Conservation (phyloP, 2,888 invertebrate genomes). For the Phortica okadai region DNA sequence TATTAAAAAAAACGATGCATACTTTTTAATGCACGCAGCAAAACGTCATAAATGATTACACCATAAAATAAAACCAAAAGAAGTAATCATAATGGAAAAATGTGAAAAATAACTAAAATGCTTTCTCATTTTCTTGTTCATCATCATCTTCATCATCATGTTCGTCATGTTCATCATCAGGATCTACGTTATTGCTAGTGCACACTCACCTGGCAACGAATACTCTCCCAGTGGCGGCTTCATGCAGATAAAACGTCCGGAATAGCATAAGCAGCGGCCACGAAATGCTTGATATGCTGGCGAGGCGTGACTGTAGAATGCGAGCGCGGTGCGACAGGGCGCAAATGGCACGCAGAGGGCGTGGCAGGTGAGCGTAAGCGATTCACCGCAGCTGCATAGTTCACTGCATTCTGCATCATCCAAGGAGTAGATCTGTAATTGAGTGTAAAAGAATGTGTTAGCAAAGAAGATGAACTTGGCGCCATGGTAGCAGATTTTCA, state of each 20-base stretch:
- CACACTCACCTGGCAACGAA: constrained; percentile 73
- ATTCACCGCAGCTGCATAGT: constrained; percentile 89
- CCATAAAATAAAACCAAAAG: not conserved
- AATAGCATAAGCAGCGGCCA: constrained; percentile 93
- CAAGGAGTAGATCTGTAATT: constrained; percentile 77
- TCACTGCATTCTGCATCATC: constrained; percentile 94
- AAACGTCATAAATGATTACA: not conserved
- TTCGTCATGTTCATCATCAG: not conserved
- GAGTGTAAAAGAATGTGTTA: not conserved
- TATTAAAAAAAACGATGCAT: constrained; percentile 24
- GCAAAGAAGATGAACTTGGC: not conserved
- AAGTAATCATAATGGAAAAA: not conserved
- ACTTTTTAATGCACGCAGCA: constrained; percentile 29
- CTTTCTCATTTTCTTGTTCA: not conserved
- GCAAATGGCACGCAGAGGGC: constrained; percentile 92
- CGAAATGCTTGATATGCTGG: constrained; percentile 93
- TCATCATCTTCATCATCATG: constrained; percentile 11
- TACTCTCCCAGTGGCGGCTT: constrained; percentile 84
- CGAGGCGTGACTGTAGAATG: constrained; percentile 92
- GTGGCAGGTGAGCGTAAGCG: constrained; percentile 87
- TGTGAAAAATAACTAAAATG: not conserved
- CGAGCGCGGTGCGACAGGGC: constrained; percentile 91
- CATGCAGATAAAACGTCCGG: constrained; percentile 94
- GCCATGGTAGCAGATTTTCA: no score
- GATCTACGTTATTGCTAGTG: not conserved